A percentile compares a stretch with the other conserved stretches of the same genome.
Evolutionary conservation across 2,797 vertebrate species (phyloP).

Genomic region (Leptodactylus fallax): DNA sequence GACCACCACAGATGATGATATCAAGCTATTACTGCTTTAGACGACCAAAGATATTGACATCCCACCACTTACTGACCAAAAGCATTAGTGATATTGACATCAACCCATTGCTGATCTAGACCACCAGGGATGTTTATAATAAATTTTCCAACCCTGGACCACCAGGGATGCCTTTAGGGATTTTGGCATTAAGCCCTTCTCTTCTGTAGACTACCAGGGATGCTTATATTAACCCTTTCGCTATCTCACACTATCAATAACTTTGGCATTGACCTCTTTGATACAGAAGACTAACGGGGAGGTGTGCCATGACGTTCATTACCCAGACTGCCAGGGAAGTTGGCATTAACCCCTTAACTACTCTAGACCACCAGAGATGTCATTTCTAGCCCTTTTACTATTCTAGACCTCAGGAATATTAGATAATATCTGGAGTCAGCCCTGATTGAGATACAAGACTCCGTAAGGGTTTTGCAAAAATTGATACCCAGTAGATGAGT

Average conservation of each 20-base stretch:
- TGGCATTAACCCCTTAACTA: not conserved
- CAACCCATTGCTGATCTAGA: no score
- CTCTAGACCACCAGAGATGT: not conserved
- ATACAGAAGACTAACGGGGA: not conserved
- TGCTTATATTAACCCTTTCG: not conserved
- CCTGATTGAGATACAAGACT: not conserved
- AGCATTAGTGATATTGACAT: no score
- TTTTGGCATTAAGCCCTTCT: no score
- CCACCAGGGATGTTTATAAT: no score
- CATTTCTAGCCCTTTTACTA: no score
- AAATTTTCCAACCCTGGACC: no score
- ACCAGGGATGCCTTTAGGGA: no score
- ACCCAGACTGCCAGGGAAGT: not conserved
- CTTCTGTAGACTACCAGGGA: not conserved
- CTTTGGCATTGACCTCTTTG: not conserved
- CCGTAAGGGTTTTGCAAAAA: not conserved
- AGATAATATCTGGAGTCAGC: not conserved
- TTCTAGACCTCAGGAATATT: not conserved
- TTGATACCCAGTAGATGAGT: not conserved
- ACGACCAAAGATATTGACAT: no score
- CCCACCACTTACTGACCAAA: no score
- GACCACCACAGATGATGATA: not conserved
- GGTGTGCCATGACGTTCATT: not conserved
- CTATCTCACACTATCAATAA: not conserved
- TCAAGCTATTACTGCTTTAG: not conserved